phyloP scores from a whole-genome alignment of 2,113 vertebrate genomes.

The Phyllostomus discolor region DNA sequence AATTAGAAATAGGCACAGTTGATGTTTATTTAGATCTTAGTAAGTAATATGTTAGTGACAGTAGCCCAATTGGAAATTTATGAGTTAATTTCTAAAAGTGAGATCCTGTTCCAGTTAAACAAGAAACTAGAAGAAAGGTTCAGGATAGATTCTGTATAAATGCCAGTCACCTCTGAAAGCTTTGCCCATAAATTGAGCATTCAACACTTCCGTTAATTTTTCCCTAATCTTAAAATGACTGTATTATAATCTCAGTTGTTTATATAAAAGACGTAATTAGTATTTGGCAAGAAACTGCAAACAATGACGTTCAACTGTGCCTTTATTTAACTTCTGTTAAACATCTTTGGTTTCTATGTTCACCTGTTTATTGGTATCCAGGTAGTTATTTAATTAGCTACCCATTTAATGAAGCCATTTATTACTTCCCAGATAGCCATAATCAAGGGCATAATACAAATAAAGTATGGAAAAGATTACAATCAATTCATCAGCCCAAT shows the following conservation, averaged over 20 bases:
- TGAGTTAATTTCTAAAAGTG: background rate
- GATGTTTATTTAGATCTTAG: background rate
- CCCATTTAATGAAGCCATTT: conserved; percentile 58
- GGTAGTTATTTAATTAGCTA: conserved; percentile 61
- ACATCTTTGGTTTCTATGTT: conserved; percentile 68
- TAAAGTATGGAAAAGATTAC: conserved; percentile 61
- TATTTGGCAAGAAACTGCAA: conserved; percentile 34
- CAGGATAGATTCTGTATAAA: background rate
- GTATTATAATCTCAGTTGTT: conserved; percentile 8
- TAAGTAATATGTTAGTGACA: background rate
- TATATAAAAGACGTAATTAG: conserved; percentile 39
- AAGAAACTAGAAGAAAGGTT: background rate
- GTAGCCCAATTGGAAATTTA: background rate
- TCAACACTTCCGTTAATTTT: background rate
- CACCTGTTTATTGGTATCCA: conserved; percentile 64
- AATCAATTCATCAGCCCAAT: conserved; percentile 64
- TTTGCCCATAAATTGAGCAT: background rate
- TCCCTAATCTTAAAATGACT: background rate
- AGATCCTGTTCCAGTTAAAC: background rate
- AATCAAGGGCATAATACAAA: conserved; percentile 59
- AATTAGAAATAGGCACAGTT: background rate
- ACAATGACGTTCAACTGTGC: background rate
- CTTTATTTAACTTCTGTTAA: conserved; percentile 50
- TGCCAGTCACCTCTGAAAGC: background rate
- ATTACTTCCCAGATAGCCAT: conserved; percentile 44